Percentiles rank a stretch among this genome's conserved stretches.
Evolutionary conservation across 2,888 invertebrate genomes (phyloP).

Genomic region (Acleris cristana): DNA sequence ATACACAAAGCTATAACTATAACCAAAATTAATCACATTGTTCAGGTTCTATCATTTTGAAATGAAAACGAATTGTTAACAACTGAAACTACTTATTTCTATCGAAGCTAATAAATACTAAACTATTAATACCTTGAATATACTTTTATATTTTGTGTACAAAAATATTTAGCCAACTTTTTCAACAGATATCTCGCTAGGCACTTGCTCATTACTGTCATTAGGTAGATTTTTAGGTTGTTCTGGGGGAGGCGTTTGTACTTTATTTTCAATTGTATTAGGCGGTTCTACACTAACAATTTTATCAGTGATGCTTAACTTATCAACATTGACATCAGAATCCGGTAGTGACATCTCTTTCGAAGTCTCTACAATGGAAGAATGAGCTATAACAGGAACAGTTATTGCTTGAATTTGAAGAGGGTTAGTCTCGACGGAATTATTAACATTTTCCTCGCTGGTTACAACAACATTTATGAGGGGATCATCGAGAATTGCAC

Average conservation of each 20-base stretch:
- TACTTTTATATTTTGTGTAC: neutral
- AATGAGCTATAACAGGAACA: conserved; percentile 38
- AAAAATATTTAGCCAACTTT: conserved; percentile 34
- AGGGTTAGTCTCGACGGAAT: conserved; percentile 35
- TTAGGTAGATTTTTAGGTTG: conserved; percentile 17
- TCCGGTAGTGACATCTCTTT: conserved; percentile 37
- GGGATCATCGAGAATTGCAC: conserved; percentile 51
- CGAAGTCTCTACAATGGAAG: conserved; percentile 34
- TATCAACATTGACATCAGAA: conserved; percentile 47
- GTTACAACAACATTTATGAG: conserved; percentile 44
- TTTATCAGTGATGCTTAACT: conserved; percentile 26
- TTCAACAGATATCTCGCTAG: conserved; percentile 18
- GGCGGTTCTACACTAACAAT: neutral
- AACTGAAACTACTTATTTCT: neutral
- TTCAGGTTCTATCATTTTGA: conserved; percentile 7
- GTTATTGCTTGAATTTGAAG: conserved; percentile 37
- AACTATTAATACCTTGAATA: neutral
- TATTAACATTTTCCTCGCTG: conserved; percentile 39
- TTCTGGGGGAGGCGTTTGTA: conserved; percentile 28
- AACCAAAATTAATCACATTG: conserved; percentile 4
- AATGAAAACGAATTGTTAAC: conserved; percentile 15
- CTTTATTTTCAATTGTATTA: conserved; percentile 22
- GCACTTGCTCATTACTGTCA: conserved; percentile 22
- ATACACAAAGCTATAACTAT: conserved; percentile 15
- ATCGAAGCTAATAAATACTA: conserved; percentile 16